Percentiles rank a stretch among this genome's conserved stretches.
Conservation (phyloP, 2,888 invertebrate species). For the Tromatobia lineatoria region DNA sequence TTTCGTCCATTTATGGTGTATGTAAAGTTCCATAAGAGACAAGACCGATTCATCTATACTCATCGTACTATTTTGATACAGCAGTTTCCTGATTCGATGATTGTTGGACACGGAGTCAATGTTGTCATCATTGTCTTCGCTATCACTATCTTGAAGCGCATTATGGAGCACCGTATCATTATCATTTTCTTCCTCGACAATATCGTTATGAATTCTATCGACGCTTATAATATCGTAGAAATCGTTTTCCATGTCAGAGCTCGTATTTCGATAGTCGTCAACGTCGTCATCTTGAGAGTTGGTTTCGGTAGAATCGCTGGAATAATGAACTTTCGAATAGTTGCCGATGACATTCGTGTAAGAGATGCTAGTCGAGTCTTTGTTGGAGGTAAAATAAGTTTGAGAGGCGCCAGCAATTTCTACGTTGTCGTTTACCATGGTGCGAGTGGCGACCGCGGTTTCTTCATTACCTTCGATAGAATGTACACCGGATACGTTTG, state of each 20-base stretch:
- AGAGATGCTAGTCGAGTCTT: constrained; percentile 1
- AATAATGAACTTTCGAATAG: not conserved
- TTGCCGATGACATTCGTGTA: not conserved
- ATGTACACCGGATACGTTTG: not conserved
- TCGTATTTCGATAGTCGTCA: not conserved
- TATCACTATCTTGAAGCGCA: constrained; percentile 17
- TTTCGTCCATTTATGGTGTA: constrained; percentile 53
- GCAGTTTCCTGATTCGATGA: constrained; percentile 14
- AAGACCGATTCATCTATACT: constrained; percentile 43
- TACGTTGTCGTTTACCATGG: constrained; percentile 5
- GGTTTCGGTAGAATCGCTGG: constrained; percentile 4
- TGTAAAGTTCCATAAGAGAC: constrained; percentile 53
- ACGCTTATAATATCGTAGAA: no score
- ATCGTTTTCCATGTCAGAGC: no score
- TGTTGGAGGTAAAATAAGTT: not conserved
- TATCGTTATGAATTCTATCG: constrained; percentile 6
- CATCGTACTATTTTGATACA: constrained; percentile 54
- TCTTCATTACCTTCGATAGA: not conserved
- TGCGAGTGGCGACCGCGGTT: not conserved
- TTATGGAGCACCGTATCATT: not conserved
- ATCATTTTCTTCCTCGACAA: constrained; percentile 14
- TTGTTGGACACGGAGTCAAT: constrained; percentile 15
- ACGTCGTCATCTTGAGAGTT: not conserved
- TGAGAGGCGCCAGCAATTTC: not conserved
- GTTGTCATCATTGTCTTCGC: constrained; percentile 12